These are phyloP conservation scores for Corythornis vintsioides DNA, from an alignment of 2,113 vertebrate species.

Conservation along the genomic window DNA sequence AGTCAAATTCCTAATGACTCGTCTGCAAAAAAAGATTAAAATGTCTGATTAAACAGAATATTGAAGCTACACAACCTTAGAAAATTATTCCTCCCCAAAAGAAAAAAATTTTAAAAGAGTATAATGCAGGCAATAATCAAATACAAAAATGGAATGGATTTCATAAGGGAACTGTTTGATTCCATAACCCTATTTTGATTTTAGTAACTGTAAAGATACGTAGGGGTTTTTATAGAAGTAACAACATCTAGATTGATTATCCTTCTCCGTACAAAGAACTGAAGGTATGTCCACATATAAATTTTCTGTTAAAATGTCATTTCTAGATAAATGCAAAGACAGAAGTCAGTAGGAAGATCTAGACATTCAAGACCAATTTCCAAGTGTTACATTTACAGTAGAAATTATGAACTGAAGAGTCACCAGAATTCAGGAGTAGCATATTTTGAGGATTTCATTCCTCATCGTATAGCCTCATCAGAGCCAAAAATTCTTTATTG, in stretches of 20 bases:
- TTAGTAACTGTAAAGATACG: neutral
- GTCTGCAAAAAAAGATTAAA: neutral
- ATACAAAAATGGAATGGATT: neutral
- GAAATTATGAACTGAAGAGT: neutral
- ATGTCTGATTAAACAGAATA: conserved; percentile 3
- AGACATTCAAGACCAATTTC: neutral
- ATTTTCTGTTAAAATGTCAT: neutral
- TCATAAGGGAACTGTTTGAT: neutral
- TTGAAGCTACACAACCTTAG: neutral
- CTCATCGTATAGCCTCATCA: neutral
- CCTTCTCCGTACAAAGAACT: neutral
- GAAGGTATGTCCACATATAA: neutral
- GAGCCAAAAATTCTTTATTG: neutral
- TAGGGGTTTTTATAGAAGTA: neutral
- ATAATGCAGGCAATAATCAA: neutral
- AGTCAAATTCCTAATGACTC: conserved; percentile 41
- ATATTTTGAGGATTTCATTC: neutral
- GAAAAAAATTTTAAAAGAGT: neutral
- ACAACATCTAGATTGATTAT: neutral
- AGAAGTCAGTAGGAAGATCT: neutral
- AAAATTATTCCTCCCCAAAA: neutral
- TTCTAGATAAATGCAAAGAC: neutral
- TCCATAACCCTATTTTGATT: neutral
- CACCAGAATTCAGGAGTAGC: neutral
- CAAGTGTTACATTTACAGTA: neutral